Evolutionary conservation across 2,113 vertebrate species (phyloP), one percentile per base, ranked within the genome.

Genomic region (Thinocorus orbignyianus): DNA sequence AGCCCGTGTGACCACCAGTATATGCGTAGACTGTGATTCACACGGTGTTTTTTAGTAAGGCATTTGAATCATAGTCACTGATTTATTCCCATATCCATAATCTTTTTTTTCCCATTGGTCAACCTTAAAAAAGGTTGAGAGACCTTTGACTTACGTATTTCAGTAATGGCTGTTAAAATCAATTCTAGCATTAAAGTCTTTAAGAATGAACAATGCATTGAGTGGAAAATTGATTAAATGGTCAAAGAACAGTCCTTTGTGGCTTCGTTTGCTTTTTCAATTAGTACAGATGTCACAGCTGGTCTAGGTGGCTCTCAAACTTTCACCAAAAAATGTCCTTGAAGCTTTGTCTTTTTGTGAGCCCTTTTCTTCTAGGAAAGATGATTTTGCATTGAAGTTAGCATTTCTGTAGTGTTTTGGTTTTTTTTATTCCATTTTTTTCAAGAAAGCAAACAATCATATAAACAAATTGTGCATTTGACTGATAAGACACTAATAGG

Each of bases 211-310:
- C 98, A 98, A 98, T 98, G 97, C 97, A 98, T 98, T 98, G 97
- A 98, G 98, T 98, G 96, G 97, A 98, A 98, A 98, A 98, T 98
- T 98, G 98, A 98, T 98, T 98, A 98, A 97, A 98, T 98, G 98
- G 97, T 98, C 98, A 98, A 97, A 98, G 97, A 98, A 98, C 91
- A 97, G 97, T 98, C 97, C 96, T 98, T 97, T 97, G 98, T 98
- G 97, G 97, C 97, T 97, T 98, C 85, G 90, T 98, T 98, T 98
- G 97, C 98, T 98, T 98, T 98, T 98, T 98, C 97, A 97, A 98
- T 98, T 98, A 98, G 98, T 98, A 97, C 96, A 98, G 97, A 97
- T 98, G 98, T 98, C 98, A 97, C 97, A 96, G 93, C 72, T 98
- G 93, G 97, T 97, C 97, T 97, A 97, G 97, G 97, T 98, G 97